phyloP scores from a whole-genome alignment of 2,888 invertebrate species.

The Hirtodrosophila confusa region DNA sequence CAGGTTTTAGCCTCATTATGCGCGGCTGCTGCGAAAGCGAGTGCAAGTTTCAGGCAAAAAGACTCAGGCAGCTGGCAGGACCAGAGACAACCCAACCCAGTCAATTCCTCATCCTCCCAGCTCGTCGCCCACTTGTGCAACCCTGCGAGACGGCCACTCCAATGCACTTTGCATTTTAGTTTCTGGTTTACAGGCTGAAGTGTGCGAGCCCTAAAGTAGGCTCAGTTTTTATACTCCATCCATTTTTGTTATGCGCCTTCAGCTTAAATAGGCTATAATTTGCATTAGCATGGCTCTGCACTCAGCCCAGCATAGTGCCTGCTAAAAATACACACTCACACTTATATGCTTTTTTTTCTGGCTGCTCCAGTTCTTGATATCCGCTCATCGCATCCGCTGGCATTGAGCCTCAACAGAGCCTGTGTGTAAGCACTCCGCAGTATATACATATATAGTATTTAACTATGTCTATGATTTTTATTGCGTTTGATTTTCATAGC shows the following conservation, averaged over 20 bases:
- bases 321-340: constrained; percentile 42
- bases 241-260: constrained; percentile 29
- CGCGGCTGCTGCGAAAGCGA: constrained; percentile 63
- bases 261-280: constrained; percentile 76
- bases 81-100: neutral
- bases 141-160: constrained; percentile 47
- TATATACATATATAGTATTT: constrained; percentile 18
- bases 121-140: constrained; percentile 39
- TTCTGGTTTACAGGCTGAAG: constrained; percentile 64
- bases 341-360: constrained; percentile 18
- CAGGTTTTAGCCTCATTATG: constrained; percentile 76
- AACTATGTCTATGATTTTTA: constrained; percentile 65
- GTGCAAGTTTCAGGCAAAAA: constrained; percentile 51
- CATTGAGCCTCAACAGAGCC: constrained; percentile 37
- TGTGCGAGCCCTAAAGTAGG: constrained; percentile 56
- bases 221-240: constrained; percentile 33
- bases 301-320: constrained; percentile 53
- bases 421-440: constrained; percentile 3
- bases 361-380: constrained; percentile 65
- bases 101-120: constrained; percentile 7
- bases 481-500: constrained; percentile 75
- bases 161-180: constrained; percentile 65
- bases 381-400: constrained; percentile 49
- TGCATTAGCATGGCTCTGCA: constrained; percentile 74
- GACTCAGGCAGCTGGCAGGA: no score